Percentiles rank a stretch among this genome's conserved stretches.
These are phyloP conservation scores for Paracanthobrama guichenoti DNA, from an alignment of 2,113 vertebrate species.

Conservation along the genomic window DNA sequence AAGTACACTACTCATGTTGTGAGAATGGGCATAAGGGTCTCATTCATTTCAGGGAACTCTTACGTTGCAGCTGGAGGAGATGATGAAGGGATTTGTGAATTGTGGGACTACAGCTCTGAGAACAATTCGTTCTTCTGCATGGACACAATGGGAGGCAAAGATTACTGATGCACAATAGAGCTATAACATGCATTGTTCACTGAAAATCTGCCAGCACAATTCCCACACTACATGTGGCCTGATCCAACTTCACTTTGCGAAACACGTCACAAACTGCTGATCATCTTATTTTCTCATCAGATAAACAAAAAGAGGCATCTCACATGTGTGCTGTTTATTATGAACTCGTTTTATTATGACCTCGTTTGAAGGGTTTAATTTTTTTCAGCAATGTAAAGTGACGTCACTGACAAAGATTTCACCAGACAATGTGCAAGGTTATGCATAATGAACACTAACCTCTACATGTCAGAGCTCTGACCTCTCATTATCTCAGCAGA, in stretches of 20 bases:
- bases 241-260: neutral
- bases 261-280: neutral
- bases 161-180: conserved; percentile 27
- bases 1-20: conserved; percentile 5
- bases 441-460: neutral
- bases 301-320: neutral
- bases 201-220: neutral
- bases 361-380: neutral
- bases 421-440: neutral
- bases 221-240: conserved; percentile 16
- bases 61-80: conserved; percentile 2
- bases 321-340: neutral
- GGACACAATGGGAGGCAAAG: conserved; percentile 27
- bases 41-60: neutral
- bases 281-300: neutral
- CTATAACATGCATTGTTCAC: conserved; percentile 10
- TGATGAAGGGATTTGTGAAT: conserved; percentile 21
- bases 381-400: neutral
- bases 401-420: neutral
- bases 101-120: conserved; percentile 5
- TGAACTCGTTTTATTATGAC: neutral
- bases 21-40: neutral
- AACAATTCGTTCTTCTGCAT: conserved; percentile 3
- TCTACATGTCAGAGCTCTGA: neutral
- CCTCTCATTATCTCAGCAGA: neutral